Base-by-base conservation (phyloP, 1,140 invertebrate species). In the Macrosteles quadrilineatus region DNA sequence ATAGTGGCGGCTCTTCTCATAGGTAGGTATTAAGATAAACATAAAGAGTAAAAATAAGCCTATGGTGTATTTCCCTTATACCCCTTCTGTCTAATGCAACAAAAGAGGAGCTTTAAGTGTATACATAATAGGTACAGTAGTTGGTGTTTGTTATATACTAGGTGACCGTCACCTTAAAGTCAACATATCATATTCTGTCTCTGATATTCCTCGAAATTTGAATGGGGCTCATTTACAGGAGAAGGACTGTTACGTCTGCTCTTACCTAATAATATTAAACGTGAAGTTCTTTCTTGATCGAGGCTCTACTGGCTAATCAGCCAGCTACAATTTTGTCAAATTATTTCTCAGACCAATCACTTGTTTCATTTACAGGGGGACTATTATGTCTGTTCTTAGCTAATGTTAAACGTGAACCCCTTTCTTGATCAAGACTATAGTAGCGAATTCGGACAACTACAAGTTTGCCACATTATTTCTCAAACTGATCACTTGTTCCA, bases 321-420 rank as follows among this genome's bases (percentile, higher is more conserved):
- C n/a, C n/a, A n/a, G n/a, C n/a, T n/a, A n/a, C n/a, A n/a, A n/a
- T n/a, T n/a, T n/a, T n/a, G n/a, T n/a, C n/a, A n/a, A n/a, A n/a
- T n/a, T n/a, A n/a, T n/a, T n/a, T n/a, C n/a, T n/a, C n/a, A n/a
- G n/a, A n/a, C n/a, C n/a, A n/a, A n/a, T n/a, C n/a, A n/a, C n/a
- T 29, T 53, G 27, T 6, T 14, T 53, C 17, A 19, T 71, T 81
- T 80, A 19, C 77, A 86, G 85, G 91, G 75, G 92, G 92, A 69
- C 83, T 94, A 55, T 87, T 94, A 80, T 92, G 91, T 80, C 84
- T 94, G 76, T 87, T 91, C 82, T 82, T 94, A 82, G 91, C 91
- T 75, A 94, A 94, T 80, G 93, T 91, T 77, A 93, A 91, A 17
- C 85, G 90, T 67, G 89, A 90, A 80, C 90, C 91, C 75, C 85